Evolutionary conservation across 23 tunicate genomes (phyloP).

Genomic region (Ciona savignyi): DNA sequence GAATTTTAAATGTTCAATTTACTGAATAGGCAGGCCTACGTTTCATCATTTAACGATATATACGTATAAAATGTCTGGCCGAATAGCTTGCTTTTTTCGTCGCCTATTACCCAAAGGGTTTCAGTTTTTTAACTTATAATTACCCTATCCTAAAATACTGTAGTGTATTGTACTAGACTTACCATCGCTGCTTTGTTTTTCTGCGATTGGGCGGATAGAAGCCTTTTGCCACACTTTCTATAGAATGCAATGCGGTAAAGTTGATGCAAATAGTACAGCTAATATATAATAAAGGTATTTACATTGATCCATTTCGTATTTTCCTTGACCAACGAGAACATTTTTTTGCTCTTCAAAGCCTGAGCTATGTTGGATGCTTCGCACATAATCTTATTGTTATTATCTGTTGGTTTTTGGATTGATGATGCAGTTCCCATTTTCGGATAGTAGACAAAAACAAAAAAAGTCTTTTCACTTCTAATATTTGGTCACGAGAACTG

Average conservation of each 20-base stretch:
- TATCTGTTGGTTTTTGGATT: background rate
- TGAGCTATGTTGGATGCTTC: background rate
- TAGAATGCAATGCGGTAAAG: background rate
- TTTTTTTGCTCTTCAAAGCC: background rate
- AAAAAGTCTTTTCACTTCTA: too few species aligned
- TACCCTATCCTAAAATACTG: too few species aligned
- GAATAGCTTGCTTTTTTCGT: too few species aligned
- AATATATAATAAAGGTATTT: too few species aligned
- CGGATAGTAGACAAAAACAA: background rate
- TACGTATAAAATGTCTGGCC: too few species aligned
- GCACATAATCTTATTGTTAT: background rate
- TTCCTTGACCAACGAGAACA: background rate
- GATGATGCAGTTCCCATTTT: background rate
- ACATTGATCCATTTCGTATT: background rate
- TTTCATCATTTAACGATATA: too few species aligned
- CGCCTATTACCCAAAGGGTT: too few species aligned
- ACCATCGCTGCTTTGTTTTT: background rate
- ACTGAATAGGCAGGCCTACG: too few species aligned
- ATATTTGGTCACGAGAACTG: too few species aligned
- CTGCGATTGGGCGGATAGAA: background rate
- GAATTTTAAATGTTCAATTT: too few species aligned
- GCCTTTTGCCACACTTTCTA: background rate
- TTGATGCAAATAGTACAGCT: background rate
- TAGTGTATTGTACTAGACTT: too few species aligned
- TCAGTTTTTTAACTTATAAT: too few species aligned